Evolutionary conservation across 2,113 vertebrate species (phyloP).

Genomic region (Panthera uncia): DNA sequence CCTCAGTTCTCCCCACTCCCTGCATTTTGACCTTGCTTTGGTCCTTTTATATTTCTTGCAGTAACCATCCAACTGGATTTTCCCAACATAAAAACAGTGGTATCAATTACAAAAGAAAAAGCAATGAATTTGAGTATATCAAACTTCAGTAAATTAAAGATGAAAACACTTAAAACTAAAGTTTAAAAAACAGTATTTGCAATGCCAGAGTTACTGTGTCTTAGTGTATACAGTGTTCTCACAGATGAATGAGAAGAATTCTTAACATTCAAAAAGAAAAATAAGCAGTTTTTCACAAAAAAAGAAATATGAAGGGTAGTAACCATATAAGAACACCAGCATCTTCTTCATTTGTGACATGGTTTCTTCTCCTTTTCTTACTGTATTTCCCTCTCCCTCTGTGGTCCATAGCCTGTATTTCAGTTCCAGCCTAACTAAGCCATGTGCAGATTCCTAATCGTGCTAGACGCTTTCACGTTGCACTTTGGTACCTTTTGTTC

Average conservation of each 20-base stretch:
- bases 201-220: not conserved
- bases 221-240: not conserved
- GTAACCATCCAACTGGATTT: slow-evolving; percentile 22
- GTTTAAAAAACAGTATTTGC: not conserved
- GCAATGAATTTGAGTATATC: not conserved
- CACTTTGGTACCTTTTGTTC: not conserved
- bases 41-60: not conserved
- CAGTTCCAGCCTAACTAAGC: not conserved
- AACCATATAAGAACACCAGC: not conserved
- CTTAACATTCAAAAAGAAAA: not conserved
- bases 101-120: not conserved
- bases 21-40: not conserved
- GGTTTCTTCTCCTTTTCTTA: not conserved
- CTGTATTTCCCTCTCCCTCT: not conserved
- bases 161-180: not conserved
- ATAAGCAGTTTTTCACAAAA: not conserved
- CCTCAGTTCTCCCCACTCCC: not conserved
- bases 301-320: not conserved
- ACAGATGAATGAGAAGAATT: slow-evolving; percentile 16
- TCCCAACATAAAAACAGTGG: not conserved
- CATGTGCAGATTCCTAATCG: not conserved
- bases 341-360: not conserved
- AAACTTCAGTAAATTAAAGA: not conserved
- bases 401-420: not conserved
- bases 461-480: not conserved